These are phyloP conservation scores for Apeira syringaria DNA, from an alignment of 2,888 invertebrate species.

Conservation along the genomic window DNA sequence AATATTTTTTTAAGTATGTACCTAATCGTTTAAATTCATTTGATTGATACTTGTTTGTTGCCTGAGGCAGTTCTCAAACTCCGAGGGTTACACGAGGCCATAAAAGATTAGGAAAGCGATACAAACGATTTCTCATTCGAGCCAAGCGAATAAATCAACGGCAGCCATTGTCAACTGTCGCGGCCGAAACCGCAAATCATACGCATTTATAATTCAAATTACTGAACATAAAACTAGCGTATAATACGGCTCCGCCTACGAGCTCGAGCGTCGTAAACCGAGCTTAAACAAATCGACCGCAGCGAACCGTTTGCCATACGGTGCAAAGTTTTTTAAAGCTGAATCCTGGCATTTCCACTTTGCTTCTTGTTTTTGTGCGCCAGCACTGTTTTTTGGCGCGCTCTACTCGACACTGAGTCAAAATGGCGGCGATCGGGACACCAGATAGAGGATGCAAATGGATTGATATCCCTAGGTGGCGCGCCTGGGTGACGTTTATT, in stretches of 20 bases:
- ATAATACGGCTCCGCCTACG: slow-evolving; percentile 29
- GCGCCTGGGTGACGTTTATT: slow-evolving; percentile 69
- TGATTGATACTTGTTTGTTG: slow-evolving; percentile 9
- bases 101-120: slow-evolving; percentile 22
- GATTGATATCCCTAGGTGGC: slow-evolving; percentile 70
- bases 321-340: slow-evolving; percentile 51
- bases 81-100: slow-evolving; percentile 12
- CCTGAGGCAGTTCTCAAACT: slow-evolving; percentile 6
- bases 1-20: too few species aligned
- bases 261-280: slow-evolving; percentile 42
- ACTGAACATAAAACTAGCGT: slow-evolving; percentile 32
- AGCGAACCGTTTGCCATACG: slow-evolving; percentile 55
- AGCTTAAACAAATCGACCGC: slow-evolving; percentile 59
- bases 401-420: slow-evolving; percentile 27
- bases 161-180: slow-evolving; percentile 31
- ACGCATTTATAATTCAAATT: slow-evolving; percentile 35
- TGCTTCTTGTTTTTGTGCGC: slow-evolving; percentile 40
- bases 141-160: slow-evolving; percentile 28
- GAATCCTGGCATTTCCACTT: slow-evolving; percentile 42
- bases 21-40: neutral
- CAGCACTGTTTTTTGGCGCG: slow-evolving; percentile 53
- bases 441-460: slow-evolving; percentile 69
- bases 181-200: slow-evolving; percentile 31
- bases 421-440: slow-evolving; percentile 64
- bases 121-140: slow-evolving; percentile 29